Conservation (phyloP, 1,140 invertebrate genomes). For the Vanessa tameamea region DNA sequence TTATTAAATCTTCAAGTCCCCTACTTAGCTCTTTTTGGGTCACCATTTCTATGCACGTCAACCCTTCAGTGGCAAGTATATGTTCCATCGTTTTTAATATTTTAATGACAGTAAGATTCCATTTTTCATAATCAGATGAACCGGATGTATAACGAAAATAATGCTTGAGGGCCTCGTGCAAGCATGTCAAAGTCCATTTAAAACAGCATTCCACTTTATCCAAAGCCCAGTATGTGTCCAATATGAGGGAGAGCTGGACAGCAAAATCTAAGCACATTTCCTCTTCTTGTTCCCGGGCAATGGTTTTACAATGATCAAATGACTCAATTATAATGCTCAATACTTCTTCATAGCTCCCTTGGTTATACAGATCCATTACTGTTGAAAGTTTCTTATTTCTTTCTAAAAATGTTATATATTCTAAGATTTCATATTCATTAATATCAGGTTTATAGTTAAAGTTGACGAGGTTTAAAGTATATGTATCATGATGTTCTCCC, state of each 20-base stretch:
- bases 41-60: slow-evolving; percentile 79
- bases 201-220: slow-evolving; percentile 84
- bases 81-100: slow-evolving; percentile 85
- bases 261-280: slow-evolving; percentile 80
- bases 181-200: slow-evolving; percentile 87
- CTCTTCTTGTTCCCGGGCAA: slow-evolving; percentile 69
- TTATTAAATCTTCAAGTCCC: slow-evolving; percentile 88
- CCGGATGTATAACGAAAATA: slow-evolving; percentile 80
- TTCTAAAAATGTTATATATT: slow-evolving; percentile 70
- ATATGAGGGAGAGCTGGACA: slow-evolving; percentile 82
- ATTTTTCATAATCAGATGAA: slow-evolving; percentile 82
- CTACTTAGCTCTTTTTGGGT: slow-evolving; percentile 81
- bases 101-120: slow-evolving; percentile 84
- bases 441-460: slow-evolving; percentile 71
- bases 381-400: slow-evolving; percentile 77
- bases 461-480: slow-evolving; percentile 61
- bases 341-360: slow-evolving; percentile 84
- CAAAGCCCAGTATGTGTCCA: slow-evolving; percentile 86
- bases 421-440: slow-evolving; percentile 62
- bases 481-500: slow-evolving; percentile 62
- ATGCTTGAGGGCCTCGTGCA: slow-evolving; percentile 84
- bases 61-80: slow-evolving; percentile 82
- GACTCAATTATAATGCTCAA: slow-evolving; percentile 84
- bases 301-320: slow-evolving; percentile 80
- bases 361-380: slow-evolving; percentile 82